Evolutionary conservation across 2,113 vertebrate genomes (phyloP), one percentile per base, ranked within the genome.

Genomic region (Illadopsis cleaveri): DNA sequence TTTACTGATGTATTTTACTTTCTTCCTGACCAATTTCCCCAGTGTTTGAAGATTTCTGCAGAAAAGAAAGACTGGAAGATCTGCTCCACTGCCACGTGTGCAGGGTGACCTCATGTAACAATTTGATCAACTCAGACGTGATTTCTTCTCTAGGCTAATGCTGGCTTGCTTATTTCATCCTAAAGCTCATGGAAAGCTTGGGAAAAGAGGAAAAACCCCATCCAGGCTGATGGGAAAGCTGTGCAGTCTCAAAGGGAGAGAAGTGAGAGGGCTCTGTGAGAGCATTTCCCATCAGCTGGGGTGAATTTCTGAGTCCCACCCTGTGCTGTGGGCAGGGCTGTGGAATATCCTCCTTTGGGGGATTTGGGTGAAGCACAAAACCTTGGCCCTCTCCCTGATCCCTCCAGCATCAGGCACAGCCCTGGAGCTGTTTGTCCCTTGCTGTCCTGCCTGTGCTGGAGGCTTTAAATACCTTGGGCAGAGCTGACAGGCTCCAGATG

Each of bases 401-500:
- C 37, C n/a, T 71, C 7, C 24, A 17, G 38, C 35, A 48, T 19
- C 2, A 3, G 81, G 27, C 19, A 38, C 73, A 82, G 73, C 31
- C 37, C 37, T 28, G 60, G 42, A 33, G 17, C 8, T 62, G 17
- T 51, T 68, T 47, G 16, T 0, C 2, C n/a, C 31, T 81, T 11
- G 44, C 25, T 68, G 50, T 71, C 22, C 42, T 87, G 45, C 37
- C 25, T 0, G 1, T 40, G 33, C 17, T 30, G 42, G 48, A 51
- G 51, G 54, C 57, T 82, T 82, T 70, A 11, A 7, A 17, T 31
- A 35, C 68, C n/a, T 16, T 20, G 47, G 61, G 42, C 42, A 72
- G 71, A 82, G 62, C 76, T 35, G 57, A 62, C 56, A 86, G 65
- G 58, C 64, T 89, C 81, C 94, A 91, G 88, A 90, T 94, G 86